Base-by-base conservation (phyloP, 2,888 invertebrate genomes). In the Isoperla grammatica region DNA sequence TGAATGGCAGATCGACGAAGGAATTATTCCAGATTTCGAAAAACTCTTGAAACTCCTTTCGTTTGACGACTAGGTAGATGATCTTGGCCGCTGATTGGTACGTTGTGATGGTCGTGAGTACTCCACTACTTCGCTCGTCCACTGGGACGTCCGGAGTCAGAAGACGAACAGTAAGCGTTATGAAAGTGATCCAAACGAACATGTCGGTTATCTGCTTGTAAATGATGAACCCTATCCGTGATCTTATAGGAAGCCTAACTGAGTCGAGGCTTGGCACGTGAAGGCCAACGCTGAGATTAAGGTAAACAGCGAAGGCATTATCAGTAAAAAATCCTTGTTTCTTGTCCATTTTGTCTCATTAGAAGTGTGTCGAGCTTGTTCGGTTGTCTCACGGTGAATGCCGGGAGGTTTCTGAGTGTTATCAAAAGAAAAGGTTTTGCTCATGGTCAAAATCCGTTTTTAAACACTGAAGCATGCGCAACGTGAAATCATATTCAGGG, bases 101-200 rank as follows among this genome's bases (percentile, higher is more conserved):
- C 8, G 50, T 42, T 6, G 59, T 53, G 15, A 59, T 42, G 43
- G 23, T 50, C 1, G 40, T 40, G 43, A 53, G 40, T 12, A 35
- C 50, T 12, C 42, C 43, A 22, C 17, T 53, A 43, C 59, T 50
- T 1, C 59, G 42, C 15, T 59, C 53, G 3, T 11, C 42, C 2
- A 42, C 23, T 13, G 23, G 19, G 13, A 53, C 43, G 29, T 5
- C 29, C 11, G 53, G 53, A 1, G 59, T 53, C n/a, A 43, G 2
- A 11, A 50, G 53, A n/a, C 53, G 42, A n/a, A 45, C 20, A 29
- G 19, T n/a, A 2, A 42, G 22, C 1, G 56, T 56, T 2, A 56
- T 2, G 15, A 46, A 13, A 5, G 37, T 23, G 9, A 56, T 43
- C 17, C 2, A 5, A 17, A 17, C 19, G 19, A 37, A 46, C 17